Evolutionary conservation across 2,888 invertebrate species (phyloP), one percentile per base, ranked within the genome.

Genomic region (Xanthia icteritia): DNA sequence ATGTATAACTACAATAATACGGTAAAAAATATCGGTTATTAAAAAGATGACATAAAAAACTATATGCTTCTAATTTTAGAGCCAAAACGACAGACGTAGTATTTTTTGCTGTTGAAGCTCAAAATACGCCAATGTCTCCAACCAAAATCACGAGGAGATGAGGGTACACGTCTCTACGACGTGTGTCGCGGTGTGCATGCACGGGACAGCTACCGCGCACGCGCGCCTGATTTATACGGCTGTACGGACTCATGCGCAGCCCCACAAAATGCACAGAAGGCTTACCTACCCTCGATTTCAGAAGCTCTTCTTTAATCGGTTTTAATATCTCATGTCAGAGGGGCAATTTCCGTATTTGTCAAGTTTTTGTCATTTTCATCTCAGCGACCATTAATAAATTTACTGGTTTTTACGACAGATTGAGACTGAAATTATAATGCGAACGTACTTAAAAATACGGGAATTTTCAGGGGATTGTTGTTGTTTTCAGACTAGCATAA

Each of bases 141-240:
- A 67, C 69, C 36, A 60, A 85, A 78, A 84, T 82, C 83, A 84
- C 83, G 86, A 85, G 27, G 72, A 79, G 73, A 82, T 76, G 83
- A 85, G 75, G 83, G 66, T 78, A 61, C 70, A 75, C 61, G 86
- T 84, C 70, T 23, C 23, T 75, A 75, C 82, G 83, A 84, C 83
- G 83, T 84, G 79, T 85, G 79, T 82, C 83, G 79, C 73, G 69
- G 79, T 82, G 69, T 64, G 56, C 86, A 82, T 73, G 77, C 86
- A 60, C 73, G 66, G 87, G 91, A 88, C 90, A 84, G 88, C 83
- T 77, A 78, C 85, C 48, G 90, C 87, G 92, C 92, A 92, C 90
- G 93, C 91, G 92, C 91, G 81, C 73, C 82, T 91, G 90, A 92
- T 92, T 92, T 92, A 92, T 86, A 76, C 73, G 81, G 31, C 61